A percentile compares a stretch with the other conserved stretches of the same genome.
Conservation (phyloP, 1,140 invertebrate species). For the Plodia interpunctella region DNA sequence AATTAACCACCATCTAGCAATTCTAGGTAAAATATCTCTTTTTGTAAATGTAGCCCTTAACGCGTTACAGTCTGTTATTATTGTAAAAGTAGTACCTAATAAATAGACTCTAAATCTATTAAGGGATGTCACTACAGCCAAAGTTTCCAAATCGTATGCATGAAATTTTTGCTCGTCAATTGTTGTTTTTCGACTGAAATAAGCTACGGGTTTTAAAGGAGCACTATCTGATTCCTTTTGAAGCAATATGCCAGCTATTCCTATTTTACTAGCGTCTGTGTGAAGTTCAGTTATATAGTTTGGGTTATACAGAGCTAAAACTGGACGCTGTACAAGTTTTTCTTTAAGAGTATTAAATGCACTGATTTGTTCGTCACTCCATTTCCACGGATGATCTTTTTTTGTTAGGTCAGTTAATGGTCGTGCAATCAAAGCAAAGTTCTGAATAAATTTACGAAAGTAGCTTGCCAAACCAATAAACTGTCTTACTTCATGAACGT, state of each 20-base stretch:
- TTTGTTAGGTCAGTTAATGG: conserved; percentile 45
- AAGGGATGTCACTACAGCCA: not conserved
- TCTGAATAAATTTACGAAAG: conserved; percentile 42
- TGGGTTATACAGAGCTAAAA: conserved; percentile 39
- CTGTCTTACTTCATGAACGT: conserved; percentile 17
- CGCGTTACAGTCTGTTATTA: not conserved
- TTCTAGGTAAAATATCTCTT: not conserved
- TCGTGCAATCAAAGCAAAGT: conserved; percentile 42
- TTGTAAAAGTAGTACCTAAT: not conserved
- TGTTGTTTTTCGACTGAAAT: conserved; percentile 17
- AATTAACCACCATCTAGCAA: not conserved
- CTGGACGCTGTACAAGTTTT: conserved; percentile 22
- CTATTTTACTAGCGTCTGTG: not conserved
- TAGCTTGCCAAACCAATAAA: conserved; percentile 32
- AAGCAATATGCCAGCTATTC: not conserved
- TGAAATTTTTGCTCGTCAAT: not conserved
- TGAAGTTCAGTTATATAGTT: not conserved
- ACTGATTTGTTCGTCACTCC: conserved; percentile 37
- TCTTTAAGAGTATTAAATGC: conserved; percentile 25
- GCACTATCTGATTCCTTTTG: not conserved
- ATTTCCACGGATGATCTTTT: conserved; percentile 39
- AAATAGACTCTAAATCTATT: conserved; percentile 2
- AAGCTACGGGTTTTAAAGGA: conserved; percentile 23
- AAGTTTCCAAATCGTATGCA: not conserved
- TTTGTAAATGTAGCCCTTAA: not conserved